Base-by-base conservation (phyloP, 1,140 invertebrate genomes). In the Pteromalus puparum region DNA sequence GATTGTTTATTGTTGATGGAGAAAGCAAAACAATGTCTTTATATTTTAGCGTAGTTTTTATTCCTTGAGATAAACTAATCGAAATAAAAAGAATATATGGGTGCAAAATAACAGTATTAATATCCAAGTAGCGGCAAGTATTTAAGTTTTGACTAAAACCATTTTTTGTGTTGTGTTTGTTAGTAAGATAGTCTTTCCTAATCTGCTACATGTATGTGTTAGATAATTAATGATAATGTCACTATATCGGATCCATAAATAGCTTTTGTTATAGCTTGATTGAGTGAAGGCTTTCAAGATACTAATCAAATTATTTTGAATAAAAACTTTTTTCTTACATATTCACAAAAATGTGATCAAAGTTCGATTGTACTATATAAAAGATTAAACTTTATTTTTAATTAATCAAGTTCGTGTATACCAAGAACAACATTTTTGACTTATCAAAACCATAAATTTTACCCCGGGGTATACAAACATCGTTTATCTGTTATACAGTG, bases 41-140 rank as follows among this genome's bases (percentile, higher is more conserved):
- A 18, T 42, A 68, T 81, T 53, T n/a, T 24, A 38, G 7, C 70
- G 38, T 83, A 61, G 30, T 61, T 61, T 61, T 87, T 70, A 85
- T 76, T 86, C 68, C 21, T 26, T 73, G 65, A 42, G 21, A 75
- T 42, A 26, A 75, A 76, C 65, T n/a, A 83, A 42, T 67, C 21
- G 15, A 24, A 68, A 68, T 76, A 68, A 73, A 72, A 74, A 82
- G n/a, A n/a, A n/a, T n/a, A 53, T 73, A 48, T 74, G 70, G 67
- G 67, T 81, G 68, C 42, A 73, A 81, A 81, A 21, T 81, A 82
- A 82, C 72, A 82, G 72, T 82, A 82, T 82, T 82, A 82, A 82
- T 74, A 21, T 42, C 1, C 72, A 28, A 82, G 48, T 82, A 82
- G 53, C 46, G 72, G 53, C 30, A 30, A 82, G 81, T 82, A 82